Evolutionary conservation across 2,113 vertebrate genomes (phyloP), one percentile per base, ranked within the genome.

Genomic region (Nanger granti): DNA sequence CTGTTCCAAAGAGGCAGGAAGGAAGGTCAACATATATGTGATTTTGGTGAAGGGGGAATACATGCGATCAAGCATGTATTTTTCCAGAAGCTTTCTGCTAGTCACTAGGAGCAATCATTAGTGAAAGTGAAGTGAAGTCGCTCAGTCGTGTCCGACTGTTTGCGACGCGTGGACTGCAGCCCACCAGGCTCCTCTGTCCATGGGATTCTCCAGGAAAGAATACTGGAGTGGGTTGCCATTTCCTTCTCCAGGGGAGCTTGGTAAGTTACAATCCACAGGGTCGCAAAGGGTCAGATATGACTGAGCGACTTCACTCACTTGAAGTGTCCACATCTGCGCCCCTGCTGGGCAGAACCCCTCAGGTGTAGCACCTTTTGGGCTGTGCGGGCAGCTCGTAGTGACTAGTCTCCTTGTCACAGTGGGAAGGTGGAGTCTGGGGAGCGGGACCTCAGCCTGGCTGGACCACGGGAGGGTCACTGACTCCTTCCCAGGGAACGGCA

Each of bases 371-470:
- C 41, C 28, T 37, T 41, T 3, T 8, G 47, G 55, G 60, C 49
- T 44, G 31, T 87, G 69, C 8, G 6, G 55, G 55, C 29, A 44
- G 34, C 44, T 93, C 62, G 28, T 0, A 80, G 12, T 3, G 66
- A 73, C 52, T 14, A 59, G 94, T 5, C 52, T 24, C 34, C 26
- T 55, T 1, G 20, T n/a, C 83, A n/a, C 31, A 8, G 29, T 0
- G 10, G 15, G 79, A 41, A 10, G 64, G 49, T 10, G 15, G n/a
- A 55, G 26, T 18, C 10, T 34, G 31, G 82, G 49, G 5, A 37
- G 41, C 22, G 4, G 17, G 10, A 60, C 44, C 44, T 11, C n/a
- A 34, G 49, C 10, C 54, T 4, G 0, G 3, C 13, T 3, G 12
- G 93, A 55, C 87, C 29, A 24, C 0, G 0, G 55, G 54, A 37